Conservation (phyloP, 2,888 invertebrate species). For the Chymomyza caudatula region DNA sequence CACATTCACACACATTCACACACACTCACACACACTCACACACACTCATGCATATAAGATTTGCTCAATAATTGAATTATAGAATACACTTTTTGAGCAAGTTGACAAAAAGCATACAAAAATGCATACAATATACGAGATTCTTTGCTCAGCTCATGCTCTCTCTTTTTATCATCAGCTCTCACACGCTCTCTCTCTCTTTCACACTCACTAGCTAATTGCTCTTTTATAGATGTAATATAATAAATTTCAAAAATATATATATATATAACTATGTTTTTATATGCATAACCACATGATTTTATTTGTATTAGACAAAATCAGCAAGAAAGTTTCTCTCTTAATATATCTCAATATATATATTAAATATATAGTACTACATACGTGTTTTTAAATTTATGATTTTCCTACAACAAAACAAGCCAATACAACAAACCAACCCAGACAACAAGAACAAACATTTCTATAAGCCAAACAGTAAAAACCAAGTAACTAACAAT, state of each 20-base stretch:
- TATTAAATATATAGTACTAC: not conserved
- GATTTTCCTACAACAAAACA: conserved; percentile 25
- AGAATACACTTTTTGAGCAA: conserved; percentile 41
- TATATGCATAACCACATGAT: not conserved
- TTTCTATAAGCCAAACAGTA: conserved; percentile 1
- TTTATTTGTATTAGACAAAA: not conserved
- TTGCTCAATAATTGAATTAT: conserved; percentile 56
- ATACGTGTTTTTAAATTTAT: conserved; percentile 40
- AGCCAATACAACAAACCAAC: conserved; percentile 7
- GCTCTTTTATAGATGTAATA: not conserved
- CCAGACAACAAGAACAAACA: not conserved
- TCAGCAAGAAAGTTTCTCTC: not conserved
- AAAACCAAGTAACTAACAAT: conserved; percentile 48
- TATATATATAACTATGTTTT: conserved; percentile 17
- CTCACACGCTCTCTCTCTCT: too few species aligned
- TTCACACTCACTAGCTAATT: not conserved
- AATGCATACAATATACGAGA: conserved; percentile 10
- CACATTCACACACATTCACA: conserved; percentile 6
- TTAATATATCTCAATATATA: not conserved
- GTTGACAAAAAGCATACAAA: not conserved
- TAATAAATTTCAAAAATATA: conserved; percentile 13
- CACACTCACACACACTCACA: conserved; percentile 6
- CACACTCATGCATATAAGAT: not conserved
- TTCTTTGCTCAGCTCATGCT: conserved; percentile 20
- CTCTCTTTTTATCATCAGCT: conserved; percentile 18